Evolutionary conservation across 2,797 vertebrate genomes (phyloP).

Genomic region (Enteromius trimaculatus): DNA sequence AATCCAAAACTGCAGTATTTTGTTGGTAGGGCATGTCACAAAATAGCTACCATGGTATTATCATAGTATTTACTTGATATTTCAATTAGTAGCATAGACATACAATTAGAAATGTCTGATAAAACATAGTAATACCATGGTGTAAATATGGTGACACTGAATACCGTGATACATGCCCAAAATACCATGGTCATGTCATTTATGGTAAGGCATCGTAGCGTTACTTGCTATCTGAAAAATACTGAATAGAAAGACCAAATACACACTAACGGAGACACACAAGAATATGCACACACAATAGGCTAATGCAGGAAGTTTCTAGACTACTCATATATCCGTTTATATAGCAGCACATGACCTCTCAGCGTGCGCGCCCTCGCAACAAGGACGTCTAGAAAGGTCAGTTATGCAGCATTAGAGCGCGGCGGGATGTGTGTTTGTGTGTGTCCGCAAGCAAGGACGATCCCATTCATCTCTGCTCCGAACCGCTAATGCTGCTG

Average conservation of each 20-base stretch:
- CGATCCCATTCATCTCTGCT: conserved; percentile 40
- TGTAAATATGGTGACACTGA: not conserved
- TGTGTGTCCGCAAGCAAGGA: conserved; percentile 33
- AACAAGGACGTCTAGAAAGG: conserved; percentile 38
- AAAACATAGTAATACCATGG: not conserved
- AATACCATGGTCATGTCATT: not conserved
- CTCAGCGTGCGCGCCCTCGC: not conserved
- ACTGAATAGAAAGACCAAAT: not conserved
- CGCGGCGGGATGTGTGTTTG: not conserved
- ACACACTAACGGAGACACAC: conserved; percentile 6
- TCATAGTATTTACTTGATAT: not conserved
- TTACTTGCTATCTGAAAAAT: not conserved
- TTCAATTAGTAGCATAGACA: not conserved
- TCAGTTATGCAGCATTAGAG: conserved; percentile 36
- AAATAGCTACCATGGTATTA: not conserved
- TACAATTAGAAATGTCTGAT: not conserved
- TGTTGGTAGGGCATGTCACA: not conserved
- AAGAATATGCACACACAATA: not conserved
- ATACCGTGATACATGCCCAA: not conserved
- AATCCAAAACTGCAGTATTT: not conserved
- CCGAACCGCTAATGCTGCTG: conserved; percentile 22
- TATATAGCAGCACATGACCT: not conserved
- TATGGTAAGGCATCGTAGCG: not conserved
- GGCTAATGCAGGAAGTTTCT: not conserved
- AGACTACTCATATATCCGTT: not conserved